These are phyloP conservation scores for Prunella fulvescens DNA, from an alignment of 2,113 vertebrate species.

Conservation along the genomic window DNA sequence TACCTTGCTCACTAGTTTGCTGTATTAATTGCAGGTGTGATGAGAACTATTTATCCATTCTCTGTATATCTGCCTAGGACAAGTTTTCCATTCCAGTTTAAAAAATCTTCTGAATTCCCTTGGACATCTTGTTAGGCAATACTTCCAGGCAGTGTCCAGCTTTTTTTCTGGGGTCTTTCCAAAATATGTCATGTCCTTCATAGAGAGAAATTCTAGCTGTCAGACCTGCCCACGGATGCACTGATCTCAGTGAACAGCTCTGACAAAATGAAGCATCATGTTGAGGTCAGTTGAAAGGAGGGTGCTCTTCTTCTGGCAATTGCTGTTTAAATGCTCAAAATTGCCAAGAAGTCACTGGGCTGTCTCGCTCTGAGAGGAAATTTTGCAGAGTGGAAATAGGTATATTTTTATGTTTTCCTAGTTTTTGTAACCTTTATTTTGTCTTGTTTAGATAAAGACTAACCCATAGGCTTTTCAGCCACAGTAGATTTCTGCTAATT, in stretches of 20 bases:
- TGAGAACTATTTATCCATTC: not conserved
- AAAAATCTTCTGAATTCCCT: not conserved
- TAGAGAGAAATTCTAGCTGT: not conserved
- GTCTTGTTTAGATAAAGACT: not conserved
- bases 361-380: not conserved
- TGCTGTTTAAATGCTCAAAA: not conserved
- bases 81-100: not conserved
- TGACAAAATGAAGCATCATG: not conserved
- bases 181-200: not conserved
- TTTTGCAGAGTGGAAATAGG: not conserved
- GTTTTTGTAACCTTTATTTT: not conserved
- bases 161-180: not conserved
- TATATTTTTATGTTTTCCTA: not conserved
- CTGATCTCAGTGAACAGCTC: accelerated
- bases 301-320: not conserved
- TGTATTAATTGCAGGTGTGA: not conserved
- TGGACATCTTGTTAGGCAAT: not conserved
- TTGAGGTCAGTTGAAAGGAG: not conserved
- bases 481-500: not conserved
- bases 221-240: not conserved
- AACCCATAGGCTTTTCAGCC: not conserved
- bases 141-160: not conserved
- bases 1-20: not conserved
- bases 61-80: not conserved
- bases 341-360: not conserved